phyloP scores from a whole-genome alignment of 2,797 vertebrate genomes.

The Coregonus ussuriensis region DNA sequence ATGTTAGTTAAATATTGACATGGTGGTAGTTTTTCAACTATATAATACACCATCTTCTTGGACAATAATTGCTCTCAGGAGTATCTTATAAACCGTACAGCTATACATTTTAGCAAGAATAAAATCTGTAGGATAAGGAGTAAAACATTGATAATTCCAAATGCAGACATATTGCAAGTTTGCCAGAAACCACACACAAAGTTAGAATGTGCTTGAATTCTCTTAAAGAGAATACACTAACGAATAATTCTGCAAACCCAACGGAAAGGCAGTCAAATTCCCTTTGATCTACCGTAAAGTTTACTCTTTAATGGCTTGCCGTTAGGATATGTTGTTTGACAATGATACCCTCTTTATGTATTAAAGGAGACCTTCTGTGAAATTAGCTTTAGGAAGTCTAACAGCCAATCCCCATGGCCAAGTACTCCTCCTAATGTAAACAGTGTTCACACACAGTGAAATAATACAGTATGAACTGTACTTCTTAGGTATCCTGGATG shows the following conservation, averaged over 20 bases:
- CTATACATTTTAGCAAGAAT: background rate
- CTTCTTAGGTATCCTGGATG: background rate
- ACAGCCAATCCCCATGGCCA: background rate
- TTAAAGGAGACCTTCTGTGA: constrained; percentile 15
- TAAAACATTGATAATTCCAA: background rate
- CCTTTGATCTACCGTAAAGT: constrained; percentile 13
- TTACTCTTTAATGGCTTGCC: constrained; percentile 20
- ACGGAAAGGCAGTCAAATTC: background rate
- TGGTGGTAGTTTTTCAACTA: constrained; percentile 60
- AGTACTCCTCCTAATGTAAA: background rate
- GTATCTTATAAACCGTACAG: background rate
- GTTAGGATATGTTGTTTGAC: constrained; percentile 32
- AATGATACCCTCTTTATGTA: constrained; percentile 15
- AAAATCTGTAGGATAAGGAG: background rate
- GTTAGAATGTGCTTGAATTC: background rate
- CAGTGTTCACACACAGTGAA: background rate
- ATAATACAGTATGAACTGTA: background rate
- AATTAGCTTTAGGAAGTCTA: background rate
- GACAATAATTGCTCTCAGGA: constrained; percentile 12
- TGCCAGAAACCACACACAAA: background rate
- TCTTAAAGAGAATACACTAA: constrained; percentile 14
- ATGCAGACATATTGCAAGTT: background rate
- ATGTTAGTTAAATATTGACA: constrained; percentile 64
- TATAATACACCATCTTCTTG: constrained; percentile 40
- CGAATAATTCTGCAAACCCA: background rate